Percentiles rank a stretch among this genome's conserved stretches.
phyloP scores from a whole-genome alignment of 2,113 vertebrate genomes.

The Misgurnus anguillicaudatus region DNA sequence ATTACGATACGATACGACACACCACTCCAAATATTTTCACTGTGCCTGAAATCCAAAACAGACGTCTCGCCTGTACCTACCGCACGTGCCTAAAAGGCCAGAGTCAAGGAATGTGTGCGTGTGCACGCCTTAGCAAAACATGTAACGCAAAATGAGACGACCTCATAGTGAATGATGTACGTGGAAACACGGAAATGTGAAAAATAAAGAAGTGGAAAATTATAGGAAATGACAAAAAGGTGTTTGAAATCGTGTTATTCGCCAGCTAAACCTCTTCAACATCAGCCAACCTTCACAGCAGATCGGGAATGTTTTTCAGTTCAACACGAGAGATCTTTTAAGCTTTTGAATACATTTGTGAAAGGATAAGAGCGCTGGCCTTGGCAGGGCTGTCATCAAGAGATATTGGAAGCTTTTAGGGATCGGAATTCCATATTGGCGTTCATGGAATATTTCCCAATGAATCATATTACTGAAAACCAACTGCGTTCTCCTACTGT shows the following conservation, averaged over 20 bases:
- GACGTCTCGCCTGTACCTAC: conserved; percentile 47
- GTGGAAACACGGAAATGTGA: not conserved
- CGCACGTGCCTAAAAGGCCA: conserved; percentile 59
- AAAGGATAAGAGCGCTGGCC: conserved; percentile 15
- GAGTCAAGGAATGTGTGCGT: conserved; percentile 52
- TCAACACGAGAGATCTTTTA: conserved; percentile 15
- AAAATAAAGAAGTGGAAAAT: not conserved
- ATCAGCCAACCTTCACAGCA: not conserved
- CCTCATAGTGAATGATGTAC: not conserved
- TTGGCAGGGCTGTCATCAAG: conserved; percentile 19
- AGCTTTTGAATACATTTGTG: conserved; percentile 20
- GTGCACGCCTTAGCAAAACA: conserved; percentile 3
- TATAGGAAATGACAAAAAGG: not conserved
- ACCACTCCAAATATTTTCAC: conserved; percentile 62
- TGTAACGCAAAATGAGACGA: conserved; percentile 27
- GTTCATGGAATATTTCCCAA: conserved; percentile 38
- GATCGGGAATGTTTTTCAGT: conserved; percentile 20
- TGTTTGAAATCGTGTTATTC: not conserved
- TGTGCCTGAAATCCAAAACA: conserved; percentile 61
- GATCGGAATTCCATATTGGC: conserved; percentile 37
- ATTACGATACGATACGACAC: conserved; percentile 30
- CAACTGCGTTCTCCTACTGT: conserved; percentile 13
- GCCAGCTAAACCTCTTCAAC: not conserved
- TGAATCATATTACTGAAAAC: conserved; percentile 43
- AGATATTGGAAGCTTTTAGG: conserved; percentile 32